Base-by-base conservation (phyloP, 2,888 invertebrate species). In the Athalia cordata region DNA sequence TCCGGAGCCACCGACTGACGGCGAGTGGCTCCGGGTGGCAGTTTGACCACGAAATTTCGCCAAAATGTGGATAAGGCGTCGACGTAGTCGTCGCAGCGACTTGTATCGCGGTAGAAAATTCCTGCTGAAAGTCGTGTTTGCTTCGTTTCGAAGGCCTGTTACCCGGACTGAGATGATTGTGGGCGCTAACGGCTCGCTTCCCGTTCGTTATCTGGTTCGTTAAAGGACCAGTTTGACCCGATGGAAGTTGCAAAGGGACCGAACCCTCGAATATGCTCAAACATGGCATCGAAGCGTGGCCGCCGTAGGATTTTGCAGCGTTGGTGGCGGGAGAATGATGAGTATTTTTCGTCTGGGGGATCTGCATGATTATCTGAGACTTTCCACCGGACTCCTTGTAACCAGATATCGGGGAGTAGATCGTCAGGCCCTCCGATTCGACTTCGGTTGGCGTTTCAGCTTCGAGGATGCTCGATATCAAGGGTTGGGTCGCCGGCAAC, bases 1-100 rank as follows among this genome's bases (percentile, higher is more conserved):
- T 89, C 57, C 89, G 89, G 13, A 90, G 85, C 90, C 90, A 90
- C 62, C 89, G 88, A 78, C 87, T 89, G n/a, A 90, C 90, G 0
- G 90, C 90, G 67, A 90, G 81, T n/a, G 90, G 90, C 78, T 90
- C 90, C n/a, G 90, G 90, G 80, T 90, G 90, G 82, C 87, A 89
- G 80, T 84, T 89, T n/a, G 90, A 89, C 90, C 90, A 90, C 0
- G 89, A 85, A 77, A 90, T 88, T 65, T 90, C 89, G 79, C 86
- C 84, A 66, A 89, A 90, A 72, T 86, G 87, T 11, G 89, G 86
- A 81, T 87, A 89, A 5, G 89, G 85, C 47, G 89, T 85, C 8
- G 89, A 86, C 1, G 88, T 86, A 3, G 89, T 85, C 3, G 89
- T 89, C 0, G 89, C 89, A 77, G 89, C 90, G 43, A 90, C 85